Conservation (phyloP, 2,797 vertebrate genomes). For the Argyrosomus regius region DNA sequence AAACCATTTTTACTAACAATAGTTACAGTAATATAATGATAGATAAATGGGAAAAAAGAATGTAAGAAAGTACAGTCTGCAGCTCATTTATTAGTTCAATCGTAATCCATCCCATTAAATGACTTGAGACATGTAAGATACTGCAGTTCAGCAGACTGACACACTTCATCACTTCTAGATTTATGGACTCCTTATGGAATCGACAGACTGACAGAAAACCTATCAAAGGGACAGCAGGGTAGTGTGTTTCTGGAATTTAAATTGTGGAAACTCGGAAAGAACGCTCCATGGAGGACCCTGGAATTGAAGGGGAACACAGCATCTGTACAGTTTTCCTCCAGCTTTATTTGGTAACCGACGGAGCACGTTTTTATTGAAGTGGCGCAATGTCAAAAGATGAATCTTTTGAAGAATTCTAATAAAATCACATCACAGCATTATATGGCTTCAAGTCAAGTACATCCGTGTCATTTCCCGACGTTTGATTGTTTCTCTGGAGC, state of each 20-base stretch:
- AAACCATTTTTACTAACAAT: slow-evolving; percentile 10
- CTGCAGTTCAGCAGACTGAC: slow-evolving; percentile 13
- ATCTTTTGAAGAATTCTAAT: slow-evolving; percentile 57
- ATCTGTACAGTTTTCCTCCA: slow-evolving; percentile 41
- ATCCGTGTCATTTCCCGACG: slow-evolving; percentile 38
- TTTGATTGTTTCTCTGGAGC: slow-evolving; percentile 31
- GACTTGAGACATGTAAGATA: background rate
- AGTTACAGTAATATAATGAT: slow-evolving; percentile 1
- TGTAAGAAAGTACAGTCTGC: background rate
- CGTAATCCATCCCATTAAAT: slow-evolving; percentile 14
- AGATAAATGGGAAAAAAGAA: slow-evolving; percentile 20
- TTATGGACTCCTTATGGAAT: slow-evolving; percentile 1
- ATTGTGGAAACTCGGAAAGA: slow-evolving; percentile 48
- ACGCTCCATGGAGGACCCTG: slow-evolving; percentile 32
- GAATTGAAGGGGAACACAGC: slow-evolving; percentile 21
- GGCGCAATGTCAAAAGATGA: slow-evolving; percentile 60
- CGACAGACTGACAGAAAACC: slow-evolving; percentile 11
- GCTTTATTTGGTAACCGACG: slow-evolving; percentile 44
- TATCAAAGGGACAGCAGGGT: slow-evolving; percentile 31
- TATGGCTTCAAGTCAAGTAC: slow-evolving; percentile 47
- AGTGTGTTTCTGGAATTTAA: slow-evolving; percentile 46
- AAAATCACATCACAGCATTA: slow-evolving; percentile 55
- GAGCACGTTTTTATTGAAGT: slow-evolving; percentile 57
- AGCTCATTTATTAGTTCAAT: slow-evolving; percentile 23
- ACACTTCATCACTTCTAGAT: slow-evolving; percentile 25